Evolutionary conservation across 2,113 vertebrate species (phyloP), one percentile per base, ranked within the genome.

Genomic region (Phaethon lepturus): DNA sequence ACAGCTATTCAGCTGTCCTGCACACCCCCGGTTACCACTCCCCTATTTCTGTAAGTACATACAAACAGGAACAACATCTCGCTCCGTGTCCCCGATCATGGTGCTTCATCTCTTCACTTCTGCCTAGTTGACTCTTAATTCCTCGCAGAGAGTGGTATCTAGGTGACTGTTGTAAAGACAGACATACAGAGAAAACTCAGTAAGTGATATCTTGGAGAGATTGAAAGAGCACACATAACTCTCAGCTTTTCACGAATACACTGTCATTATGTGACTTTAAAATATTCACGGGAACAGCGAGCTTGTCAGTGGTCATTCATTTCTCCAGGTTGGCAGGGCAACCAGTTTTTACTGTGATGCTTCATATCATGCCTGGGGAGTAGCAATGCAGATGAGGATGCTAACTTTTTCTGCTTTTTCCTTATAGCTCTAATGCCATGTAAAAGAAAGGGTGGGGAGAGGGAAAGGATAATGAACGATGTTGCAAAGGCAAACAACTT

Each of bases 31-130:
- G 15, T 25, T 63, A 38, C 22, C 24, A 7, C 35, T 79, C 83
- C 6, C 13, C 20, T 68, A 13, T 56, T 90, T 79, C 45, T 84
- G 3, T 44, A 59, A 63, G 19, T 59, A 55, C 19, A 28, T 22
- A 5, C 11, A 31, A 49, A 35, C 53, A 56, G 50, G 79, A 83
- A 29, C 17, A 25, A 17, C 13, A 19, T 80, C 23, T 47, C 11
- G 17, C 14, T 47, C 52, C 25, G 17, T 19, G 28, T 10, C n/a
- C 24, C 4, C 1, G 2, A 7, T 35, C 15, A 1, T 49, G 28
- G 18, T 64, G 49, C 68, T 84, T 90, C 20, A 33, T 33, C 58
- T 76, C 26, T 11, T 67, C 17, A 8, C 44, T 90, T 88, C 64
- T 88, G 24, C 59, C 1, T 5, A 24, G 55, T 2, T 49, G 73